Base-by-base conservation (phyloP, 2,888 invertebrate genomes). In the Himalopsyche japonica region DNA sequence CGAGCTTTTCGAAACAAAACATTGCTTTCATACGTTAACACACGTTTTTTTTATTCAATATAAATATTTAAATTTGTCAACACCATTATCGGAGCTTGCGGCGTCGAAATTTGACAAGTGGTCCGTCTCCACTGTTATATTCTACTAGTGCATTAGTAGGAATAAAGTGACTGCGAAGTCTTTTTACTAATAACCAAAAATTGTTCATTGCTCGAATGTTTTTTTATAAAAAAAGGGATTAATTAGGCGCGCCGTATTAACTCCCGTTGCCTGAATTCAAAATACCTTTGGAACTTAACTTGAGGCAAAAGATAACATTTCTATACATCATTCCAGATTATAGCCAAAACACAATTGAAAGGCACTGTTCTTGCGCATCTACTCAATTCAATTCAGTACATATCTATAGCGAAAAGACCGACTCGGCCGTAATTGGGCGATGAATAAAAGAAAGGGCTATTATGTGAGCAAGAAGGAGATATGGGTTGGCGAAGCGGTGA, bases 391-490 rank as follows among this genome's bases (percentile, higher is more conserved):
- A 87, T 87, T 87, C 86, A 85, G 86, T 86, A 87, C 86, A 86
- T 87, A 86, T 87, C 86, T 86, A 85, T 86, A 91, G 90, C 90
- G 91, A 90, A 90, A 90, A 90, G 91, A 91, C 91, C 91, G 91
- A 91, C 91, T 86, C 92, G 90, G 90, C 90, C 90, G 91, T 92
- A 92, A 92, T 92, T 92, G 92, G 92, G 89, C 90, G 89, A 91
- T 92, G 92, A 92, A 92, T 92, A 92, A 92, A 91, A 92, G 92
- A 92, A 90, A 91, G 91, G 91, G 89, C 90, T 89, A 91, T 92
- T 92, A 92, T 91, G 89, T 89, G 89, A 89, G 91, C 90, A 90
- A 89, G 90, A 88, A 90, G 90, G 82, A 76, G 49, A 80, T 32
- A 76, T 76, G 80, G 79, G 57, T 82, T 82, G 81, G 77, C 47